Percentiles rank a stretch among this genome's conserved stretches.
Conservation (phyloP, 2,888 invertebrate species). For the Leucania comma region DNA sequence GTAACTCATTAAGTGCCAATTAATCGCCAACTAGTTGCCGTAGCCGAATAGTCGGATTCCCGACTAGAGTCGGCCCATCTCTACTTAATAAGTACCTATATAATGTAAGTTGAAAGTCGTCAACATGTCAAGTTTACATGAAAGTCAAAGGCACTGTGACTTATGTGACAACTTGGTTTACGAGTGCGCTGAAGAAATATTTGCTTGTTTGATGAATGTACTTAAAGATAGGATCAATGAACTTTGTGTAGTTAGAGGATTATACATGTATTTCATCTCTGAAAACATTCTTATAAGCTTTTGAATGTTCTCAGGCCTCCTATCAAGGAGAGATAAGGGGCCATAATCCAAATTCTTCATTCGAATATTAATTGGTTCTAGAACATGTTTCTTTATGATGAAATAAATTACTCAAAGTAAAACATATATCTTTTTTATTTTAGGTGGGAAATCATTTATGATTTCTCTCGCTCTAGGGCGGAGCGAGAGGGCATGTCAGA, state of each 20-base stretch:
- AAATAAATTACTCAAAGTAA: no score
- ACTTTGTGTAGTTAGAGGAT: not conserved
- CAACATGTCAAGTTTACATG: slow-evolving; percentile 21
- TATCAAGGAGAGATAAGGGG: no score
- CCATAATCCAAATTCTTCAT: no score
- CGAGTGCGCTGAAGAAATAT: slow-evolving; percentile 12
- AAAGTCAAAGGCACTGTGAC: slow-evolving; percentile 40
- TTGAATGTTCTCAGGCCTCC: no score
- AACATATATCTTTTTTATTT: no score
- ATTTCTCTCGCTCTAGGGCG: no score
- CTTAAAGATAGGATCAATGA: not conserved
- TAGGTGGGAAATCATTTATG: no score
- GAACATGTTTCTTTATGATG: no score
- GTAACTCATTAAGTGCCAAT: not conserved
- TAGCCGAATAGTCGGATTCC: not conserved
- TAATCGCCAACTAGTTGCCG: not conserved
- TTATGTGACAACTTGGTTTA: slow-evolving; percentile 38
- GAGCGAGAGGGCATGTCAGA: no score
- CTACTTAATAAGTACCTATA: not conserved
- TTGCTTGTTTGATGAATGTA: slow-evolving; percentile 22
- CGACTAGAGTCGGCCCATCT: not conserved
- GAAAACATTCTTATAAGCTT: not conserved
- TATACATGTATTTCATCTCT: not conserved
- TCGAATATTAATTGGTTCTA: no score
- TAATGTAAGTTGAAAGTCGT: slow-evolving; percentile 20